A percentile compares a stretch with the other conserved stretches of the same genome.
These are phyloP conservation scores for Perca flavescens DNA, from an alignment of 2,113 vertebrate genomes.

Conservation along the genomic window DNA sequence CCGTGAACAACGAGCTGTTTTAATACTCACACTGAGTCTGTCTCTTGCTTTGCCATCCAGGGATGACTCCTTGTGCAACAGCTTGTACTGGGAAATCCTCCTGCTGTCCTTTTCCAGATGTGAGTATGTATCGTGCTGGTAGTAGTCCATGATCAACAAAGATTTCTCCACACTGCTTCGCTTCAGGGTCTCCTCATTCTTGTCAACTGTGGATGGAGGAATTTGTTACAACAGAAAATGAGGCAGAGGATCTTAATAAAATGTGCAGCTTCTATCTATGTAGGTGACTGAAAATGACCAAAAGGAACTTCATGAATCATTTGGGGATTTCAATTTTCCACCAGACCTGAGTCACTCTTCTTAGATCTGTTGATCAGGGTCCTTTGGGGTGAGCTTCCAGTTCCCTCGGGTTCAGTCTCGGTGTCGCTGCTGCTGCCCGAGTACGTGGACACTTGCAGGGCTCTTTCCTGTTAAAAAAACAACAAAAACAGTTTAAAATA, in stretches of 20 bases:
- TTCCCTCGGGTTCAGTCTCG: conserved; percentile 59
- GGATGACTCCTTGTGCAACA: conserved; percentile 61
- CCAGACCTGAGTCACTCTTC: conserved; percentile 64
- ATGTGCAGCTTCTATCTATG: background rate
- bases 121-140: conserved; percentile 67
- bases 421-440: conserved; percentile 75
- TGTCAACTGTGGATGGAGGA: conserved; percentile 39
- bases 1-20: background rate
- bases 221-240: background rate
- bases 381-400: conserved; percentile 36
- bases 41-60: conserved; percentile 55
- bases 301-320: background rate
- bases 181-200: conserved; percentile 71
- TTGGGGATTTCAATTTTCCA: background rate
- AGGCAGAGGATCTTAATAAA: background rate
- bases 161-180: conserved; percentile 58
- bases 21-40: conserved; percentile 69
- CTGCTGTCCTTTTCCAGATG: conserved; percentile 68
- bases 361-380: conserved; percentile 51
- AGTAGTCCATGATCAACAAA: conserved; percentile 78
- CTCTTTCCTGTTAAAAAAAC: conserved; percentile 59
- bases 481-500: background rate
- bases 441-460: conserved; percentile 67
- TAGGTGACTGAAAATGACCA: background rate
- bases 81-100: conserved; percentile 71